phyloP scores from a whole-genome alignment of 1,140 invertebrate species.

The Lepidotrigona ventralis region DNA sequence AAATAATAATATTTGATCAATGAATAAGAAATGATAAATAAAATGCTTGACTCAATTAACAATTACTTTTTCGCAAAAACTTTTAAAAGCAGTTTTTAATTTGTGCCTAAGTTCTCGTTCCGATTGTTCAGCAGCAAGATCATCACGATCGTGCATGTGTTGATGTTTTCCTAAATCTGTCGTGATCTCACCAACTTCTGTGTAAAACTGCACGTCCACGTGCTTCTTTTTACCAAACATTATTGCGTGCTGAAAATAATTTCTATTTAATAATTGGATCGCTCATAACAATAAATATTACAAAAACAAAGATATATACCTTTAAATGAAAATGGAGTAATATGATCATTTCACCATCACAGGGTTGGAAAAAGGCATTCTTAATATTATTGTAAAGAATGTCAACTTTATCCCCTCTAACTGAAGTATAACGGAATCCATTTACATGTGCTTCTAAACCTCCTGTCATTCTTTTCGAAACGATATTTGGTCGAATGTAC shows the following conservation, averaged over 20 bases:
- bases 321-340: conserved; percentile 99
- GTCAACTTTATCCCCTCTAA: conserved; percentile 99
- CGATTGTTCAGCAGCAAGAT: conserved; percentile 98
- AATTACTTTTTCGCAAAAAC: conserved; percentile 96
- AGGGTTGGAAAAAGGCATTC: conserved; percentile 99
- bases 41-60: conserved; percentile 14
- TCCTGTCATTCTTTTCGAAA: conserved; percentile 97
- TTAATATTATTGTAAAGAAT: conserved; percentile 99
- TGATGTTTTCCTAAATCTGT: conserved; percentile 99
- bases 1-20: not conserved
- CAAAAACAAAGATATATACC: conserved; percentile 76
- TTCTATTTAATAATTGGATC: not conserved
- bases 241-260: conserved; percentile 90
- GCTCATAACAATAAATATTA: not conserved
- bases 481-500: conserved; percentile 99
- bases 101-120: conserved; percentile 98
- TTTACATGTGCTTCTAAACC: conserved; percentile 96
- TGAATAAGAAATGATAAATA: not conserved
- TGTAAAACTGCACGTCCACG: conserved; percentile 99
- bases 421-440: conserved; percentile 98
- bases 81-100: conserved; percentile 98
- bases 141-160: conserved; percentile 99
- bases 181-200: conserved; percentile 99
- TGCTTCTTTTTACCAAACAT: conserved; percentile 99
- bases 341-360: conserved; percentile 99